Evolutionary conservation across 2,888 invertebrate species (phyloP), one percentile per base, ranked within the genome.

Genomic region (Chymomyza fuscimana): DNA sequence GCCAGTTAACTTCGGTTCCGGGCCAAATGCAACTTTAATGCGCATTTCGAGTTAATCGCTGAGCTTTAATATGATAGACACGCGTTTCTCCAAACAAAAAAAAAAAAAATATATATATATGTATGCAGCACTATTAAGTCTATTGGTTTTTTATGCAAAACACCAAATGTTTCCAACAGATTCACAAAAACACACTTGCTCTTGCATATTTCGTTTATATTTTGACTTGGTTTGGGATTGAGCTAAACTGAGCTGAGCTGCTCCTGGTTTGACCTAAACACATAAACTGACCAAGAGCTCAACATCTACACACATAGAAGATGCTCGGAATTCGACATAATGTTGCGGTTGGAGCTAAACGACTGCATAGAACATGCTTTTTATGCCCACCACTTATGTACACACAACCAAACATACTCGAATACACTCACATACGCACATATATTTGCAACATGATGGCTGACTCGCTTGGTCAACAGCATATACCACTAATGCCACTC

Each of bases 341-440:
- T 85, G 88, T 88, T 88, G 88, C 88, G 88, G 84, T 88, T 85
- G 73, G 4, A 78, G 77, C 84, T 88, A 88, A 88, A 88, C 86
- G 85, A 88, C 87, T 84, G 84, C 87, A 84, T 84, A 80, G 87
- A 85, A 78, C 87, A 88, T 76, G 88, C 88, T 81, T 83, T 83
- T 83, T 83, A 83, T 84, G 78, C 72, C 75, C 60, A 70, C 75
- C 81, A 81, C 66, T 67, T 73, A 56, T 78, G 73, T 69, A 25
- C 63, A 16, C 52, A 54, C 64, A 19, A 1, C 50, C 16, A n/a
- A 46, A 72, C 29, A 25, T 56, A 63, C 63, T 12, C 54, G 29
- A 63, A 36, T 16, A 62, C 58, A 25, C 40, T 40, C n/a, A 64
- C n/a, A 60, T 16, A 56, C 58, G 0, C 40, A 25, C 46, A 7